Percentiles rank a stretch among this genome's conserved stretches.
These are phyloP conservation scores for human DNA, from an alignment of 2,113 vertebrate genomes.

Conservation along the genomic window GRCh38 chr16:76006501-76007000, in stretches of 20 bases:
- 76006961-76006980: neutral
- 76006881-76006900: neutral
- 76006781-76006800: neutral
- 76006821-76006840: neutral
- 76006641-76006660: neutral
- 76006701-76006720: neutral
- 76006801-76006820: neutral
- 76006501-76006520: neutral
- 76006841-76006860: neutral
- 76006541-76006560: neutral
- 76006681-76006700: neutral
- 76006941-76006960: neutral
- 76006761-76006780: slow-evolving; percentile 13
- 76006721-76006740: neutral
- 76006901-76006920: neutral
- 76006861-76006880: neutral
- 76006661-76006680: neutral
- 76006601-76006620: neutral
- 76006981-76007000: neutral
- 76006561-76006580: neutral
- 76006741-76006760: neutral
- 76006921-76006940: neutral
- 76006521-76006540: neutral
- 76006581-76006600: neutral
- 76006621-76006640: neutral